phyloP scores from a whole-genome alignment of 1,140 invertebrate species.

The Eurosta solidaginis region DNA sequence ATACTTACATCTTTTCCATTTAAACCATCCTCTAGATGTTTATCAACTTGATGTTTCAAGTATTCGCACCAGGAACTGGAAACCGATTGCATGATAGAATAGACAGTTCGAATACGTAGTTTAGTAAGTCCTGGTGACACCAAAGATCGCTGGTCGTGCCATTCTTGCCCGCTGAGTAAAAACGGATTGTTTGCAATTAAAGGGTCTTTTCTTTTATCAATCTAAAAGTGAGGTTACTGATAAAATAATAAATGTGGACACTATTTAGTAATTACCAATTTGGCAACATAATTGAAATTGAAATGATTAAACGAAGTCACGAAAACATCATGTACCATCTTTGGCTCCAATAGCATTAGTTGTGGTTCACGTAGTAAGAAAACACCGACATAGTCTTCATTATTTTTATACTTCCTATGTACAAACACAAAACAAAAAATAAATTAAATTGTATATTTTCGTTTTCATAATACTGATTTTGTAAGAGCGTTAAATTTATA shows the following conservation, averaged over 20 bases:
- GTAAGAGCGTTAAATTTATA: no score
- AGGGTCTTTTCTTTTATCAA: conserved; percentile 57
- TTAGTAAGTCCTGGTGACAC: conserved; percentile 65
- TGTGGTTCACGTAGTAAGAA: conserved; percentile 59
- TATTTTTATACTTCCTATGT: conserved; percentile 34
- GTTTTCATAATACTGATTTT: no score
- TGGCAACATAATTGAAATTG: conserved; percentile 52
- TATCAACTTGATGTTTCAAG: conserved; percentile 22
- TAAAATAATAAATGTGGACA: conserved; percentile 36
- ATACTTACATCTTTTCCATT: conserved; percentile 48
- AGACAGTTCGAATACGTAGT: conserved; percentile 49
- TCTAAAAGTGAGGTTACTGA: conserved; percentile 33
- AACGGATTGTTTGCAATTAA: conserved; percentile 62
- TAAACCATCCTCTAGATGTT: not conserved
- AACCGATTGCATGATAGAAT: conserved; percentile 45
- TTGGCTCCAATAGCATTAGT: conserved; percentile 62
- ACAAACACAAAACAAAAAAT: not conserved
- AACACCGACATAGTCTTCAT: conserved; percentile 55
- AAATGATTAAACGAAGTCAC: conserved; percentile 62
- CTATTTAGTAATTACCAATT: conserved; percentile 41
- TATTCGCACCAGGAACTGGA: conserved; percentile 42
- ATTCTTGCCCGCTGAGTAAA: conserved; percentile 59
- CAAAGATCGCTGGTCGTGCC: conserved; percentile 63
- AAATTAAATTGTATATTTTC: no score
- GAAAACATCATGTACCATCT: conserved; percentile 62